These are phyloP conservation scores for Athalia rosae DNA, from an alignment of 2,888 invertebrate genomes.

Conservation along the genomic window DNA sequence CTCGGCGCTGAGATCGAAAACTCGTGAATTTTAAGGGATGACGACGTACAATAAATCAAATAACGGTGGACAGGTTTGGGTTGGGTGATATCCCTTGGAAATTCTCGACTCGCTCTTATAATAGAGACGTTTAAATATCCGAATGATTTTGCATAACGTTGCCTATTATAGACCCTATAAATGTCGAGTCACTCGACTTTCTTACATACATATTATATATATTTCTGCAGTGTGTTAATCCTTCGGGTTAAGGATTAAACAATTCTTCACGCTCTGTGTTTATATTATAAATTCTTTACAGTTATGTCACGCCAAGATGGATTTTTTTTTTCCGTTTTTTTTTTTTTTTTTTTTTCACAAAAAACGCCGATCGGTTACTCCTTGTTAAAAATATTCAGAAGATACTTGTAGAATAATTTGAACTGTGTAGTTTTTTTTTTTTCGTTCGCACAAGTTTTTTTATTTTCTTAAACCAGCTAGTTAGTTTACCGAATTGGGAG, in stretches of 20 bases:
- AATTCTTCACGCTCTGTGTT: neutral
- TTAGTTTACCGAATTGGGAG: no score
- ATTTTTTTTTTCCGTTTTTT: neutral
- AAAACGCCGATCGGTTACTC: neutral
- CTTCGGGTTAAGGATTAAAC: constrained; percentile 23
- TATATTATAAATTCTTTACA: neutral
- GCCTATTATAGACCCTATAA: neutral
- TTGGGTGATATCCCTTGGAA: neutral
- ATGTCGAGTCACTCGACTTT: constrained; percentile 18
- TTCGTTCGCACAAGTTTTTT: no score
- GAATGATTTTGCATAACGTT: constrained; percentile 29
- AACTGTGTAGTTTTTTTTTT: no score
- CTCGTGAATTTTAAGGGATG: neutral
- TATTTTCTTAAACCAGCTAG: no score
- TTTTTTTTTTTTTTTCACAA: neutral
- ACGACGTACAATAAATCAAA: constrained; percentile 8
- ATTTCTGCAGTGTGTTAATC: constrained; percentile 14
- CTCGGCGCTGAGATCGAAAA: no score
- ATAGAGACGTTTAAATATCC: constrained; percentile 21
- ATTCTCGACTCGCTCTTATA: neutral
- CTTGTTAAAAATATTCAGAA: neutral
- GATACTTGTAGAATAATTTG: no score
- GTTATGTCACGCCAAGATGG: neutral
- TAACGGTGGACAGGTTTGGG: neutral
- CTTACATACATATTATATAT: no score